Conservation (phyloP, 1,140 invertebrate genomes). For the Belonocnema kinseyi region DNA sequence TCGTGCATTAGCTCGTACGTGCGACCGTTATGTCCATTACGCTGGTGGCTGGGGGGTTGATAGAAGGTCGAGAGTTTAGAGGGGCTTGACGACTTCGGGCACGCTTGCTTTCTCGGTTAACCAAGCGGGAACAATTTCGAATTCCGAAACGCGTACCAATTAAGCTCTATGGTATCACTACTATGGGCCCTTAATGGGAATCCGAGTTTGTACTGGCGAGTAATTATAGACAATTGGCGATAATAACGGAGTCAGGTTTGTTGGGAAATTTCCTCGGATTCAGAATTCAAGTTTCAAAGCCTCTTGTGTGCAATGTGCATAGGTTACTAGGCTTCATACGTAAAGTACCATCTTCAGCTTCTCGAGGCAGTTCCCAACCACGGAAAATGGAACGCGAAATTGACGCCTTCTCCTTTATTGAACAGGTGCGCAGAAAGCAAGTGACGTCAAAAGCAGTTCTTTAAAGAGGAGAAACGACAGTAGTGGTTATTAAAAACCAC, state of each 20-base stretch:
- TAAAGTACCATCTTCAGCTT: background rate
- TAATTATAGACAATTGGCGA: slow-evolving; percentile 61
- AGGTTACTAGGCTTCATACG: background rate
- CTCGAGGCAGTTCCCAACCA: slow-evolving; percentile 3
- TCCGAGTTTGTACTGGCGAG: slow-evolving; percentile 54
- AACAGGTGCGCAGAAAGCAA: background rate
- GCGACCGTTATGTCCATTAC: background rate
- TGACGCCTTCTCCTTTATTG: slow-evolving; percentile 6
- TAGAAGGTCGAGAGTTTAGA: slow-evolving; percentile 1
- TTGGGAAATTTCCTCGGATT: slow-evolving; percentile 38
- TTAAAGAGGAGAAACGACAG: background rate
- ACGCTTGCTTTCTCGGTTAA: slow-evolving; percentile 53
- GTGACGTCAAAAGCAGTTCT: background rate
- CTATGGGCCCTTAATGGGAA: slow-evolving; percentile 50
- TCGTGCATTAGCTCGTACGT: slow-evolving; percentile 12
- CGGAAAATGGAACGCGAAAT: slow-evolving; percentile 28
- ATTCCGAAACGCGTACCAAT: slow-evolving; percentile 55
- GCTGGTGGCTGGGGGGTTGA: slow-evolving; percentile 17
- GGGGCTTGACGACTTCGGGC: slow-evolving; percentile 42
- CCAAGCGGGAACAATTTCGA: slow-evolving; percentile 59
- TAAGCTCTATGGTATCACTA: slow-evolving; percentile 47
- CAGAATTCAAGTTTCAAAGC: slow-evolving; percentile 43
- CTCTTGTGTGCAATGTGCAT: slow-evolving; percentile 17
- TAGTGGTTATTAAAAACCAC: background rate
- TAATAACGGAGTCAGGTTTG: slow-evolving; percentile 63